Base-by-base conservation (phyloP, 2,888 invertebrate genomes). In the Chymomyza procnemis region DNA sequence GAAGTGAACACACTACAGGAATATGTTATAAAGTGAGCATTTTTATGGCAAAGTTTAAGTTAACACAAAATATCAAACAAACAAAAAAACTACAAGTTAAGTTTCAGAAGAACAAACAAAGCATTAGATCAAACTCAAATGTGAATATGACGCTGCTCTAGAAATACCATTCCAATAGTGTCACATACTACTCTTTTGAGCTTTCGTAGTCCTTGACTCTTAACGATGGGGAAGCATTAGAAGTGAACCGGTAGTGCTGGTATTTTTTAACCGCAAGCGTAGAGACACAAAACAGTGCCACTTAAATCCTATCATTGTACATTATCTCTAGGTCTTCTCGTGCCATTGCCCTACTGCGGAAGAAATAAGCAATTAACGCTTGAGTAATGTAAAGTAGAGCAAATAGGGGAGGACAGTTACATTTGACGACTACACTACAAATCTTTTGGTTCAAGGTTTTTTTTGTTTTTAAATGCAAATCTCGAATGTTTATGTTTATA, bases 181-280 rank as follows among this genome's bases (percentile, higher is more conserved):
- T 74, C 74, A 74, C 74, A 74, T 74, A 66, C 66, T 60, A 46
- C 47, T 57, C 73, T 59, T 56, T 19, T n/a, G 22, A 26, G 50
- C 48, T 59, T 9, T 48, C 12, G 64, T 58, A 73, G 64, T 69
- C 74, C 66, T 57, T 70, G 74, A 74, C 74, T 63, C 67, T 52
- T 62, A 48, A 56, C 47, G 58, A 41, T 16, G 12, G 9, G 9
- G 67, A 62, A 65, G 73, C 73, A 63, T 64, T 73, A 73, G 73
- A 73, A 69, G 69, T 66, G 66, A 73, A 62, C 66, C 61, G 59
- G 19, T 58, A 26, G 52, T 57, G 19, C 58, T 59, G 9, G 5
- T 41, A 41, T 41, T 41, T 41, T 12, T 41, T 41, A 41, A 14
- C 59, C 59, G n/a, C 57, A 54, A 61, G 50, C 18, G 22, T 3